phyloP scores from a whole-genome alignment of 2,888 invertebrate species.

The Amblyjoppa proteus region DNA sequence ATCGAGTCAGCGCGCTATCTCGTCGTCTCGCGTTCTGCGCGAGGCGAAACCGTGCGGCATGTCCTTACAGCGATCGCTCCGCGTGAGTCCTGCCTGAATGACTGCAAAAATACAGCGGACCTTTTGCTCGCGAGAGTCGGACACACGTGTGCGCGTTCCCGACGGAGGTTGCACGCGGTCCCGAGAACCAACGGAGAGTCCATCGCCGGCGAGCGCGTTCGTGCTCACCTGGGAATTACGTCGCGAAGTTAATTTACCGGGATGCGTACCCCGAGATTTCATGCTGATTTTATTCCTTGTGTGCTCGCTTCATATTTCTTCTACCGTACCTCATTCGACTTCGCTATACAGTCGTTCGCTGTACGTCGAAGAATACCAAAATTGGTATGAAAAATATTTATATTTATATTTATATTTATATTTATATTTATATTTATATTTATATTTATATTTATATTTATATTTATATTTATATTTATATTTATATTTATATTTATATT shows the following conservation, averaged over 20 bases:
- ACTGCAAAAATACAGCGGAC: conserved; percentile 15
- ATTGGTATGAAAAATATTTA: too few species aligned
- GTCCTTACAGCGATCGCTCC: conserved; percentile 16
- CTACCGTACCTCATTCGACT: not conserved
- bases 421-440: too few species aligned
- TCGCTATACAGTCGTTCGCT: too few species aligned
- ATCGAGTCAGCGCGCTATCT: conserved; percentile 35
- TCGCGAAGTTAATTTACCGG: conserved; percentile 73
- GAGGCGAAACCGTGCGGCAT: conserved; percentile 1
- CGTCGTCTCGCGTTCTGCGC: conserved; percentile 20
- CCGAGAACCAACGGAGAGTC: conserved; percentile 35
- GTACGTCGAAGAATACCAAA: too few species aligned
- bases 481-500: too few species aligned
- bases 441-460: too few species aligned
- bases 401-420: too few species aligned
- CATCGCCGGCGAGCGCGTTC: conserved; percentile 30
- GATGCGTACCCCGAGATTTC: conserved; percentile 61
- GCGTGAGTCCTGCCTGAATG: not conserved
- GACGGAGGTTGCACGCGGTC: conserved; percentile 6
- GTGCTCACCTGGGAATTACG: conserved; percentile 16
- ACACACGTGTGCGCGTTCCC: conserved; percentile 15
- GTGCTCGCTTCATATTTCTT: conserved; percentile 48
- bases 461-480: too few species aligned
- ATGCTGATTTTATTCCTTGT: not conserved
- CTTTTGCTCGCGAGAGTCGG: conserved; percentile 4